Percentiles rank a stretch among this genome's conserved stretches.
phyloP scores from a whole-genome alignment of 2,113 vertebrate genomes.

The Pygoscelis antarcticus region DNA sequence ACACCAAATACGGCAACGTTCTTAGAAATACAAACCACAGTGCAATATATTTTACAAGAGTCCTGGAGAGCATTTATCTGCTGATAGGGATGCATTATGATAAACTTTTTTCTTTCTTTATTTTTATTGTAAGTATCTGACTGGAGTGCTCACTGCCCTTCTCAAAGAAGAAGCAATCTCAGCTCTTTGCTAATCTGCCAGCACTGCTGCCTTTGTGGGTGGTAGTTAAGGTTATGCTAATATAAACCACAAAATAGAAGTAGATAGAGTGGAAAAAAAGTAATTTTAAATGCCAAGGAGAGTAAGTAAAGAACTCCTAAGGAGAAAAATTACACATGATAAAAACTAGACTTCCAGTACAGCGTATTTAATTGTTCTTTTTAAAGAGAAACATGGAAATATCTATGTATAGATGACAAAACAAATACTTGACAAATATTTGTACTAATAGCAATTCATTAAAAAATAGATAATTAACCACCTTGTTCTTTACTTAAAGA shows the following conservation, averaged over 20 bases:
- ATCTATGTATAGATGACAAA: background rate
- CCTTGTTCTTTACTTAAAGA: background rate
- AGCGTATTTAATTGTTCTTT: background rate
- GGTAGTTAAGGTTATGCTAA: background rate
- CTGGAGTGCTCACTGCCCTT: background rate
- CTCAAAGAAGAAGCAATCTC: background rate
- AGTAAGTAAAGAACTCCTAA: background rate
- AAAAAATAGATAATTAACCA: background rate
- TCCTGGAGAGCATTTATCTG: background rate
- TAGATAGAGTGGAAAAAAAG: background rate
- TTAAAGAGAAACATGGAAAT: background rate
- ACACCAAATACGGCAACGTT: background rate
- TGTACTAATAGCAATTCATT: background rate
- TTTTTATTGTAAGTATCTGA: background rate
- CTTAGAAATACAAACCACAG: background rate
- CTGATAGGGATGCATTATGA: background rate
- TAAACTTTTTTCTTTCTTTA: background rate
- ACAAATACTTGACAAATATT: background rate
- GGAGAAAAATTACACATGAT: background rate
- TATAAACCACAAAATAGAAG: background rate
- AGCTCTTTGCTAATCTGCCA: background rate
- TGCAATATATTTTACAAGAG: background rate
- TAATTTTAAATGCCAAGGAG: background rate
- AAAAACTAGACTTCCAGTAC: background rate
- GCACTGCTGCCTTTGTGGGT: background rate